Evolutionary conservation across 2,797 vertebrate genomes (phyloP).

Genomic region (Neosilurus hyrtlii): DNA sequence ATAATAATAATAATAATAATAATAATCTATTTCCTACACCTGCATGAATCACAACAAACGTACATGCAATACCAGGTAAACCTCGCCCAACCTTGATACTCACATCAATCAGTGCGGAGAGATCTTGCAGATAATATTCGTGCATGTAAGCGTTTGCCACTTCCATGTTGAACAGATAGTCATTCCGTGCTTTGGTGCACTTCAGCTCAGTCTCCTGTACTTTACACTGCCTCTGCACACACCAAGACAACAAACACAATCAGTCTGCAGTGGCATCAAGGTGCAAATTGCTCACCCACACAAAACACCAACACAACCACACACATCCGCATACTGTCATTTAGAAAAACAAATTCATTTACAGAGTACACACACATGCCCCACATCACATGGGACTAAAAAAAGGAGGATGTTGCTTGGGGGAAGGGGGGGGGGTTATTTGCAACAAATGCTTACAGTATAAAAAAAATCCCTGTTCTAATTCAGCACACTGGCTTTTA

Average conservation of each 20-base stretch:
- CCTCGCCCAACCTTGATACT: constrained; percentile 55
- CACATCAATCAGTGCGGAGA: constrained; percentile 81
- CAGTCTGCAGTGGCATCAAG: background rate
- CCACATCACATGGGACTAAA: background rate
- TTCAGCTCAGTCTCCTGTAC: constrained; percentile 81
- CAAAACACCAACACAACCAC: constrained; percentile 23
- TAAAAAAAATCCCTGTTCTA: background rate
- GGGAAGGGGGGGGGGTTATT: too few species aligned
- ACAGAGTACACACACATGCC: background rate
- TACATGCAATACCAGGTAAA: background rate
- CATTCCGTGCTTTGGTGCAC: constrained; percentile 84
- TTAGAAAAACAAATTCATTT: constrained; percentile 23
- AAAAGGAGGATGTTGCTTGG: background rate
- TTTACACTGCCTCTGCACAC: constrained; percentile 78
- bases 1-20: too few species aligned
- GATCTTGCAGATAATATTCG: constrained; percentile 82
- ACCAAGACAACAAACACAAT: background rate
- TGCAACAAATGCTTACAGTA: too few species aligned
- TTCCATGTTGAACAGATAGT: constrained; percentile 85
- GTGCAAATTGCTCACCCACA: constrained; percentile 23
- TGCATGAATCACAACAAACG: background rate
- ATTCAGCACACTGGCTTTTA: background rate
- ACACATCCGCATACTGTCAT: constrained; percentile 24
- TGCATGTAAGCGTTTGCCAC: constrained; percentile 80
- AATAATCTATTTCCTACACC: background rate